Percentiles rank a stretch among this genome's conserved stretches.
phyloP scores from a whole-genome alignment of 2,888 invertebrate genomes.

The Tipula helvola region DNA sequence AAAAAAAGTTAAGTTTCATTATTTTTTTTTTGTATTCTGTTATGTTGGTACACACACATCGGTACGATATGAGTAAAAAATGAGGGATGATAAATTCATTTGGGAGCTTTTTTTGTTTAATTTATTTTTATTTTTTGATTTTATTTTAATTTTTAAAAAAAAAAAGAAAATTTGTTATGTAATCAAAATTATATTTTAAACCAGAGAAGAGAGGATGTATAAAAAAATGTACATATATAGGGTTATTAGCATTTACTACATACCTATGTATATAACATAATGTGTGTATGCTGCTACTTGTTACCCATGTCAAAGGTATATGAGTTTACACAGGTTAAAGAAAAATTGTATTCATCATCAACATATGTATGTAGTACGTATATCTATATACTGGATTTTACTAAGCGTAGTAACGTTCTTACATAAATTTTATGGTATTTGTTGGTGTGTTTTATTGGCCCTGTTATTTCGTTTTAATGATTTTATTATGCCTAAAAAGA shows the following conservation, averaged over 20 bases:
- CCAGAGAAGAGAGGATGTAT: background rate
- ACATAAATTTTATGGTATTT: background rate
- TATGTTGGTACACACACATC: background rate
- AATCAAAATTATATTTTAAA: background rate
- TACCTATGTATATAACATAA: background rate
- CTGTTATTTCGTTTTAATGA: background rate
- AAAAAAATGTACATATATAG: background rate
- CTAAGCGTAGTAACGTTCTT: background rate
- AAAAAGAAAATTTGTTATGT: background rate
- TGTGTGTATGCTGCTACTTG: background rate
- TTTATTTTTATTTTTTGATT: background rate
- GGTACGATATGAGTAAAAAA: background rate
- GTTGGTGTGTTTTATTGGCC: background rate
- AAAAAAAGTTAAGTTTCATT: background rate
- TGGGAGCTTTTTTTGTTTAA: background rate
- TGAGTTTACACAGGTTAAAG: background rate
- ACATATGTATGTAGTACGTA: background rate
- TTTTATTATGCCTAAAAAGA: background rate
- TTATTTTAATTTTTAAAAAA: background rate
- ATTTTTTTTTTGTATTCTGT: background rate
- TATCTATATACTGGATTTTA: background rate
- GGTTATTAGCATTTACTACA: background rate
- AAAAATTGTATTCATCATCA: background rate
- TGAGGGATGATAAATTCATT: background rate
- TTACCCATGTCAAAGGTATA: background rate